Percentiles rank a stretch among this genome's conserved stretches.
Evolutionary conservation across 1,140 invertebrate species (phyloP).

Genomic region (Geopemphigus sp.): DNA sequence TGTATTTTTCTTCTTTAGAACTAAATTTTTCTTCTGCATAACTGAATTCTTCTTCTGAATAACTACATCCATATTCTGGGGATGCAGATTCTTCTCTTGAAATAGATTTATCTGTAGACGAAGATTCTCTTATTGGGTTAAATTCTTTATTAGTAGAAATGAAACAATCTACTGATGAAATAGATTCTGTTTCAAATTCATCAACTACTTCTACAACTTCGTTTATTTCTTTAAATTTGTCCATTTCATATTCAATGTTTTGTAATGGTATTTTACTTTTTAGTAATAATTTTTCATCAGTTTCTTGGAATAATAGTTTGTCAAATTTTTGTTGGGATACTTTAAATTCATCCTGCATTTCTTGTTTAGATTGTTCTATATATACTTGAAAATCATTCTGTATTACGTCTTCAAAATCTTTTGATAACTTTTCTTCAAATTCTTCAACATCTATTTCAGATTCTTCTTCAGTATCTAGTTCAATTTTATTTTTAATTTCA

Average conservation of each 20-base stretch:
- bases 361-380: background rate
- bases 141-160: background rate
- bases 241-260: background rate
- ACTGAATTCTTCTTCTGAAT: background rate
- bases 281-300: background rate
- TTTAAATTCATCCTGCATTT: background rate
- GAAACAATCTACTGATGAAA: background rate
- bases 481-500: background rate
- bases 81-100: background rate
- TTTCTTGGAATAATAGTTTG: background rate
- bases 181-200: background rate
- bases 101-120: background rate
- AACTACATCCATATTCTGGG: background rate
- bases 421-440: background rate
- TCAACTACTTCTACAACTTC: conserved; percentile 6
- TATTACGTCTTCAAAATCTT: background rate
- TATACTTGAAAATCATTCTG: background rate
- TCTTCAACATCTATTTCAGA: conserved; percentile 8
- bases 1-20: background rate
- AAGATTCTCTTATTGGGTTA: background rate
- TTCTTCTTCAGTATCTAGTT: background rate
- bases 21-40: background rate
- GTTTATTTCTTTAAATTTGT: background rate
- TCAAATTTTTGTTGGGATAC: background rate
- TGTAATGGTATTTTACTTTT: background rate